Conservation (phyloP, 2,888 invertebrate species). For the Drosophila picticornis region DNA sequence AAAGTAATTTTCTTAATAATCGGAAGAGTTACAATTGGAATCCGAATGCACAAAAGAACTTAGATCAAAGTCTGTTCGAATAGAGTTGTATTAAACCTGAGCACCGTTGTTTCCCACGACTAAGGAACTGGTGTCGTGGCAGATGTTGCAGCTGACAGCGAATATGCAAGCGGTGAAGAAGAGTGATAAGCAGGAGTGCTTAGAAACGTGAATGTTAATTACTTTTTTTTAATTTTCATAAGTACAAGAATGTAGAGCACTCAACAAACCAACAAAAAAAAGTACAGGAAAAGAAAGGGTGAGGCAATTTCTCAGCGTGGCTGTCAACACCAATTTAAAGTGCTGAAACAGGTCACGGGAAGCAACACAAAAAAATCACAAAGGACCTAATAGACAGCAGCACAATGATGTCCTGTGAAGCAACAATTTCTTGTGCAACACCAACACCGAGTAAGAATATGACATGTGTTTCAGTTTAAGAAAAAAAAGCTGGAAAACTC, state of each 20-base stretch:
- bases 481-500: constrained; percentile 39
- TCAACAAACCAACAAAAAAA: constrained; percentile 20
- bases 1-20: not conserved
- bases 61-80: not conserved
- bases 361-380: constrained; percentile 14
- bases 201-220: constrained; percentile 62
- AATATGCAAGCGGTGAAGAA: constrained; percentile 33
- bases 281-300: constrained; percentile 26
- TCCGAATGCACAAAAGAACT: not conserved
- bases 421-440: constrained; percentile 5
- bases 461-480: constrained; percentile 56
- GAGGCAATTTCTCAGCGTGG: constrained; percentile 81
- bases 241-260: constrained; percentile 46
- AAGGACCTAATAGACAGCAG: constrained; percentile 45
- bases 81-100: constrained; percentile 55
- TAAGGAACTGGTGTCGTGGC: constrained; percentile 18
- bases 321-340: constrained; percentile 84
- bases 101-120: constrained; percentile 65
- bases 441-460: constrained; percentile 1
- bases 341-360: constrained; percentile 60
- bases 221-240: constrained; percentile 66
- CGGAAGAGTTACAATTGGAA: not conserved
- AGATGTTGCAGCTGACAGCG: constrained; percentile 40
- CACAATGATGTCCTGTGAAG: constrained; percentile 25
- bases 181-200: constrained; percentile 58